Conservation (phyloP, 2,113 vertebrate genomes). For the Ciconia boyciana region DNA sequence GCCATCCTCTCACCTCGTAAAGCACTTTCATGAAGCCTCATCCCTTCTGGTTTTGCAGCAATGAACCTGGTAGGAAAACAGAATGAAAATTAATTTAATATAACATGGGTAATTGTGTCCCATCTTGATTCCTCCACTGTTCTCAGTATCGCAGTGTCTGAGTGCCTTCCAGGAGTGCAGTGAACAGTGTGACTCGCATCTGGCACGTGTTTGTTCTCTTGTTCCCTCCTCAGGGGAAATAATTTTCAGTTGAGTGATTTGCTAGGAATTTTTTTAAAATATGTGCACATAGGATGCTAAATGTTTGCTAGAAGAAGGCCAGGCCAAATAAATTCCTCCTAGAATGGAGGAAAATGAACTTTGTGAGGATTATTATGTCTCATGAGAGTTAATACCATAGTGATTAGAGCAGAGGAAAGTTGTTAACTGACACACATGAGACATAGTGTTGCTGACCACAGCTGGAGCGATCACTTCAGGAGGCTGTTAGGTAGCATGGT, state of each 20-base stretch:
- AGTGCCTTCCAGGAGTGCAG: neutral
- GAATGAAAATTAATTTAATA: neutral
- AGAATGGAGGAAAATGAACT: neutral
- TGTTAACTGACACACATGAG: rapidly evolving
- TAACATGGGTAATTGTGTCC: neutral
- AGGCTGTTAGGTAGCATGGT: neutral
- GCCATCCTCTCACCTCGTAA: neutral
- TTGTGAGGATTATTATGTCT: neutral
- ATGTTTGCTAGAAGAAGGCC: neutral
- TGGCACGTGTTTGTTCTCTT: neutral
- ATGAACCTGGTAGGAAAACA: neutral
- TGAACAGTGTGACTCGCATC: neutral
- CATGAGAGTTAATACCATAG: neutral
- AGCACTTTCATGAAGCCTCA: neutral
- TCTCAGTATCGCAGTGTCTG: neutral
- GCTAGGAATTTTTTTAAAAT: neutral
- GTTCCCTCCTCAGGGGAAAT: neutral
- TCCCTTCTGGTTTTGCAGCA: neutral
- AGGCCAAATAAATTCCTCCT: neutral
- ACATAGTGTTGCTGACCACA: rapidly evolving
- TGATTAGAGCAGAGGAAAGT: neutral
- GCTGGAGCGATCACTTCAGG: rapidly evolving
- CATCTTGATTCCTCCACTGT: neutral
- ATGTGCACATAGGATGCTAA: neutral
- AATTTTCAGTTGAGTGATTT: neutral